A percentile compares a stretch with the other conserved stretches of the same genome.
phyloP scores from a whole-genome alignment of 2,113 vertebrate species.

The Trematocara zebra region DNA sequence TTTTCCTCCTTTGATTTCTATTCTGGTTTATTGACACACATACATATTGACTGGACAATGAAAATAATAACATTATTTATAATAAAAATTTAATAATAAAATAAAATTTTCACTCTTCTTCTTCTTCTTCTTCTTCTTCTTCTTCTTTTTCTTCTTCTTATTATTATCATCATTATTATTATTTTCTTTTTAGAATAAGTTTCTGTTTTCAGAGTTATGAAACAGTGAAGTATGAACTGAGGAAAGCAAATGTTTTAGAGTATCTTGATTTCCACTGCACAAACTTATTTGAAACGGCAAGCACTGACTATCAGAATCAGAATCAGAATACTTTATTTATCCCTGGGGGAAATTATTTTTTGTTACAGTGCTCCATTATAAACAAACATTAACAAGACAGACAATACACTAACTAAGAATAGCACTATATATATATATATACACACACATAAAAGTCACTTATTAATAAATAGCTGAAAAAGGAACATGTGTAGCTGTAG shows the following conservation, averaged over 20 bases:
- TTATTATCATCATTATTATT: rapidly evolving
- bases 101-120: not conserved
- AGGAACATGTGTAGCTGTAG: too few relatives aligned
- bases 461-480: too few relatives aligned
- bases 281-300: not conserved
- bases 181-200: not conserved
- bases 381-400: too few relatives aligned
- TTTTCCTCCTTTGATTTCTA: not conserved
- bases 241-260: not conserved
- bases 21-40: not conserved
- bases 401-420: too few relatives aligned
- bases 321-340: too few relatives aligned
- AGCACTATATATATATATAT: too few relatives aligned
- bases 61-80: not conserved
- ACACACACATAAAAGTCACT: too few relatives aligned
- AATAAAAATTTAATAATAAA: not conserved
- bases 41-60: not conserved
- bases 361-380: too few relatives aligned
- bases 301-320: not conserved
- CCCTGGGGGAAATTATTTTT: too few relatives aligned
- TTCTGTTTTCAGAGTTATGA: not conserved
- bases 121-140: not conserved
- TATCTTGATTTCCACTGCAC: not conserved
- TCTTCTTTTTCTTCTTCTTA: rapidly evolving
- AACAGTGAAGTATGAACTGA: not conserved